Conservation (phyloP, 1,140 invertebrate genomes). For the Eubasilissa regina region DNA sequence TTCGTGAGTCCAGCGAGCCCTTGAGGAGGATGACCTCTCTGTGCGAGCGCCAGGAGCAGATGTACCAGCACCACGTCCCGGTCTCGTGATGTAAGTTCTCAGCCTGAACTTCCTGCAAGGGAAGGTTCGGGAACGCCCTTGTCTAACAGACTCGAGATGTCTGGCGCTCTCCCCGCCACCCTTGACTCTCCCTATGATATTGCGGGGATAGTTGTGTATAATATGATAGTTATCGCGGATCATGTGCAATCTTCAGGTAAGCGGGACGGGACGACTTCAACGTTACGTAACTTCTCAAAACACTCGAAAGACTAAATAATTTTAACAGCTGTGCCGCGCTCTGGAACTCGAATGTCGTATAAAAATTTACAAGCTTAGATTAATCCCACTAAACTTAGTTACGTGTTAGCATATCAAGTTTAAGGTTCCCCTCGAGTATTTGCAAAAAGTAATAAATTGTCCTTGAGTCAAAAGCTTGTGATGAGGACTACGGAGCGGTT, state of each 20-base stretch:
- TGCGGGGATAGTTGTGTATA: not conserved
- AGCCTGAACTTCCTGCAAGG: constrained; percentile 49
- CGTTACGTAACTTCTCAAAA: constrained; percentile 25
- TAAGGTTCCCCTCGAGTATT: constrained; percentile 7
- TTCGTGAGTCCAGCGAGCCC: constrained; percentile 70
- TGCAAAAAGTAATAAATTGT: constrained; percentile 3
- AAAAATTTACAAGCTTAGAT: not conserved
- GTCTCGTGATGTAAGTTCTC: constrained; percentile 69
- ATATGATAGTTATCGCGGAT: constrained; percentile 20
- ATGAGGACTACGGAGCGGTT: constrained; percentile 37
- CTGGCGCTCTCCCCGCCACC: constrained; percentile 6
- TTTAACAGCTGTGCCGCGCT: not conserved
- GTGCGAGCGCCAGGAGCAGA: constrained; percentile 71
- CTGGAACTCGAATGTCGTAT: too few species aligned
- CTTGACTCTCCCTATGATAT: not conserved
- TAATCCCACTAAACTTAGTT: constrained; percentile 22
- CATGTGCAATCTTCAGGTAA: constrained; percentile 36
- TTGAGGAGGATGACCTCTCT: constrained; percentile 72
- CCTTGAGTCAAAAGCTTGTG: constrained; percentile 46
- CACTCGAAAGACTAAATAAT: constrained; percentile 34
- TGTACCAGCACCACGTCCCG: constrained; percentile 72
- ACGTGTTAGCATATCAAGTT: constrained; percentile 39
- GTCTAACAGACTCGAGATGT: not conserved
- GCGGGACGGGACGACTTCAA: constrained; percentile 34
- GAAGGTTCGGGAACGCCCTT: constrained; percentile 12